Conservation (phyloP, 1,140 invertebrate genomes). For the Potamilus streckersoni region DNA sequence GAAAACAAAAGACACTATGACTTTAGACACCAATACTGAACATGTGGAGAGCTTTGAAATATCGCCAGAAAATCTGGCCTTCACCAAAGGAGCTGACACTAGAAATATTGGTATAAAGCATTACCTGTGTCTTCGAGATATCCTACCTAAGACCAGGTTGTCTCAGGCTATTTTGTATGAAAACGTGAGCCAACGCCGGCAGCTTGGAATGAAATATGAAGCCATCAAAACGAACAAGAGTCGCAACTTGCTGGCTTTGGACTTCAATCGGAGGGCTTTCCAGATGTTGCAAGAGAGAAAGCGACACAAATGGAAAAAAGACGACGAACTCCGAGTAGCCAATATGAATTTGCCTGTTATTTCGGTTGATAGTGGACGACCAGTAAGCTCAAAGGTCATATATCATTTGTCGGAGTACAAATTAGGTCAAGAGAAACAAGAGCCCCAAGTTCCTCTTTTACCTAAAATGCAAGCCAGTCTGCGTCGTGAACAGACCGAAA, state of each 20-base stretch:
- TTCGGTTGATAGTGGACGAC: constrained; percentile 22
- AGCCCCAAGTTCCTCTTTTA: constrained; percentile 8
- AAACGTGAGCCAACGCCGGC: constrained; percentile 31
- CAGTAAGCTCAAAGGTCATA: constrained; percentile 28
- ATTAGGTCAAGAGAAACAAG: constrained; percentile 20
- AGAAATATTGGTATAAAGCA: constrained; percentile 33
- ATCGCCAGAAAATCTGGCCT: constrained; percentile 24
- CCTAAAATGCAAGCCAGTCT: constrained; percentile 30
- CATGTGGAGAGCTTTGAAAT: constrained; percentile 30
- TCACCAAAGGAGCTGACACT: constrained; percentile 29
- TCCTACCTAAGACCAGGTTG: constrained; percentile 26
- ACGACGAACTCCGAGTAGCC: constrained; percentile 24
- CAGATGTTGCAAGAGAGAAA: constrained; percentile 24
- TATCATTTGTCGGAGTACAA: constrained; percentile 28
- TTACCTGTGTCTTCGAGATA: constrained; percentile 23
- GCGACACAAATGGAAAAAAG: constrained; percentile 28
- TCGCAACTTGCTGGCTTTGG: constrained; percentile 21
- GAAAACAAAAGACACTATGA: constrained; percentile 7
- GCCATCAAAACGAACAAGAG: constrained; percentile 24
- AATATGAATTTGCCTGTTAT: constrained; percentile 28
- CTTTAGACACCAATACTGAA: constrained; percentile 17
- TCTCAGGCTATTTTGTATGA: constrained; percentile 33
- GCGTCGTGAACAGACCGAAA: constrained; percentile 30
- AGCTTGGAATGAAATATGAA: constrained; percentile 27
- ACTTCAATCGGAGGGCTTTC: constrained; percentile 29